These are phyloP conservation scores for Acipenser ruthenus DNA, from an alignment of 2,797 vertebrate species.

Conservation along the genomic window DNA sequence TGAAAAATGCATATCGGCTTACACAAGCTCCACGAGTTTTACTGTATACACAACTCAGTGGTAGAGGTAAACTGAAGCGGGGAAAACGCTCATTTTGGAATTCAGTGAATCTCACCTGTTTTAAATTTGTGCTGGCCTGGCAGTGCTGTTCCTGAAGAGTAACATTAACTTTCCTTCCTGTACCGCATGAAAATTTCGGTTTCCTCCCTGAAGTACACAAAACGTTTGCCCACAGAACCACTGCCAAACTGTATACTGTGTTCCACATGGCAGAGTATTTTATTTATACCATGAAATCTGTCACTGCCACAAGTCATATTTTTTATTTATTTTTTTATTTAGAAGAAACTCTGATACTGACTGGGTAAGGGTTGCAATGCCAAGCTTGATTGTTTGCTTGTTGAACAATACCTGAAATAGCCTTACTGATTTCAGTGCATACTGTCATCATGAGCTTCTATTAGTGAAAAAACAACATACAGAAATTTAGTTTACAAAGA, in stretches of 20 bases:
- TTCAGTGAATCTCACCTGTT: constrained; percentile 46
- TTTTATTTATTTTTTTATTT: too few species aligned
- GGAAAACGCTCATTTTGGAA: constrained; percentile 12
- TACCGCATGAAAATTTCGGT: constrained; percentile 57
- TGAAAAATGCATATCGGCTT: not conserved
- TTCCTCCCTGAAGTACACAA: constrained; percentile 54
- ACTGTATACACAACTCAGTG: constrained; percentile 15
- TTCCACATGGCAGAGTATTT: constrained; percentile 40
- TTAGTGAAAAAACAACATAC: too few species aligned
- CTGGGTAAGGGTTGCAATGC: too few species aligned
- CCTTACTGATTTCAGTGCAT: too few species aligned
- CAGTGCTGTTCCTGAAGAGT: constrained; percentile 36
- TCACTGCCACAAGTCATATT: constrained; percentile 10
- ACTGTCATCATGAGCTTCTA: too few species aligned
- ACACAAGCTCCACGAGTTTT: constrained; percentile 3
- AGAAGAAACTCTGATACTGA: too few species aligned
- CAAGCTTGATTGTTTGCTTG: too few species aligned
- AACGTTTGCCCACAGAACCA: constrained; percentile 27
- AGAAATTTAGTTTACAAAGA: not conserved
- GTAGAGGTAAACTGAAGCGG: constrained; percentile 18
- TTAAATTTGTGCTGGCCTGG: constrained; percentile 48
- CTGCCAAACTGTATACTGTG: constrained; percentile 49
- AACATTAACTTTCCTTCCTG: constrained; percentile 62
- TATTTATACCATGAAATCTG: constrained; percentile 25
- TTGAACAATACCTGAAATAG: too few species aligned